phyloP scores from a whole-genome alignment of 2,113 vertebrate species.

The Caranx melampygus region DNA sequence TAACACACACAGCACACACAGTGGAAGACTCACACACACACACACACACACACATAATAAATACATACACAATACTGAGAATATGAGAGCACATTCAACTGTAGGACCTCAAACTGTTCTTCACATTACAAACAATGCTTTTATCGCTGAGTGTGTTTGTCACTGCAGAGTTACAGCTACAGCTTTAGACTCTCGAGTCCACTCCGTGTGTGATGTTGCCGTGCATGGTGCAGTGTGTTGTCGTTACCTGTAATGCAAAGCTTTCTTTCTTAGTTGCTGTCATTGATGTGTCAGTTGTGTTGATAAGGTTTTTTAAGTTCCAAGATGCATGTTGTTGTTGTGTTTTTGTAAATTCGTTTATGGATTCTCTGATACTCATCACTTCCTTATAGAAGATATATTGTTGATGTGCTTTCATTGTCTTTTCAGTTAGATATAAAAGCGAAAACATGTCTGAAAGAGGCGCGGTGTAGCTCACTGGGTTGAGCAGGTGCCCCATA shows the following conservation, averaged over 20 bases:
- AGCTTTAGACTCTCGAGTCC: not conserved
- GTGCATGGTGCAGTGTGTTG: conserved; percentile 27
- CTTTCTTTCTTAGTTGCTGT: conserved; percentile 2
- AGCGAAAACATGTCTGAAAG: not conserved
- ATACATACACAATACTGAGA: not conserved
- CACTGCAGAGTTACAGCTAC: not conserved
- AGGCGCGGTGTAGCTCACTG: no score
- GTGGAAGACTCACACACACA: conserved; percentile 17
- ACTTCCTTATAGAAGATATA: not conserved
- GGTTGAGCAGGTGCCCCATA: no score
- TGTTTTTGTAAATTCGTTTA: conserved; percentile 5
- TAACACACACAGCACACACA: conserved; percentile 75
- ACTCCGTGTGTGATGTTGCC: conserved; percentile 7
- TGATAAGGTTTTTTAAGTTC: not conserved
- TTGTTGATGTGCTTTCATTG: no score
- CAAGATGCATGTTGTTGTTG: conserved; percentile 15
- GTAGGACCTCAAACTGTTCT: not conserved
- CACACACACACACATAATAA: conserved; percentile 47
- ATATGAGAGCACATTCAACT: not conserved
- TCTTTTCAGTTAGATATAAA: not conserved
- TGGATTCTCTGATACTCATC: not conserved
- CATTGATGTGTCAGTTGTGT: conserved; percentile 8
- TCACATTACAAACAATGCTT: not conserved
- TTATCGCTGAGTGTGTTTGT: not conserved
- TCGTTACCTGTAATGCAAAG: conserved; percentile 8